Conservation (phyloP, 2,113 vertebrate species). For the Barbus barbus region DNA sequence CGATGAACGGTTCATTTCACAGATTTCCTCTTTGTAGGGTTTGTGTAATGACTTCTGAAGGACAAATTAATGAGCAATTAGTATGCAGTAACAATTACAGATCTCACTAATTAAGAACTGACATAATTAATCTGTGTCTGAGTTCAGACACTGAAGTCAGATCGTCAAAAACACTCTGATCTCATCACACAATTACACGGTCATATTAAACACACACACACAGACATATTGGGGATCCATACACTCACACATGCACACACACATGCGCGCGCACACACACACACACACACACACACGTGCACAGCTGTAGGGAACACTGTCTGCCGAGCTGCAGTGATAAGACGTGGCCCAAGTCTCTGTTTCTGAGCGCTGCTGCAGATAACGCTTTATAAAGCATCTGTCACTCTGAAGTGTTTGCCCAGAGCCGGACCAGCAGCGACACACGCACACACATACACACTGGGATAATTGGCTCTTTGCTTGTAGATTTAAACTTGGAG, state of each 20-base stretch:
- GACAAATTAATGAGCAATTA: slow-evolving; percentile 22
- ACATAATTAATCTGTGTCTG: background rate
- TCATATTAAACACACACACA: background rate
- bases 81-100: background rate
- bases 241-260: background rate
- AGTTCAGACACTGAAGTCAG: background rate
- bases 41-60: slow-evolving; percentile 6
- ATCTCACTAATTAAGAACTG: background rate
- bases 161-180: background rate
- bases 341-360: slow-evolving; percentile 27
- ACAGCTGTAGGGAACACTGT: slow-evolving; percentile 10
- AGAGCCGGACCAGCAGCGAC: slow-evolving; percentile 23
- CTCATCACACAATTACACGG: background rate
- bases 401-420: slow-evolving; percentile 45
- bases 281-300: background rate
- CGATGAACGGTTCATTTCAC: background rate
- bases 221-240: too few species aligned
- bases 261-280: too few species aligned
- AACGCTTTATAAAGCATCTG: slow-evolving; percentile 53
- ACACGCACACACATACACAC: background rate
- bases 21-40: background rate
- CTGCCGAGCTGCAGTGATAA: slow-evolving; percentile 33
- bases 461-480: slow-evolving; percentile 44
- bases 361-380: slow-evolving; percentile 33
- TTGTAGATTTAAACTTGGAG: slow-evolving; percentile 17